Base-by-base conservation (phyloP, 2,797 vertebrate species). In the Notamacropus eugenii region DNA sequence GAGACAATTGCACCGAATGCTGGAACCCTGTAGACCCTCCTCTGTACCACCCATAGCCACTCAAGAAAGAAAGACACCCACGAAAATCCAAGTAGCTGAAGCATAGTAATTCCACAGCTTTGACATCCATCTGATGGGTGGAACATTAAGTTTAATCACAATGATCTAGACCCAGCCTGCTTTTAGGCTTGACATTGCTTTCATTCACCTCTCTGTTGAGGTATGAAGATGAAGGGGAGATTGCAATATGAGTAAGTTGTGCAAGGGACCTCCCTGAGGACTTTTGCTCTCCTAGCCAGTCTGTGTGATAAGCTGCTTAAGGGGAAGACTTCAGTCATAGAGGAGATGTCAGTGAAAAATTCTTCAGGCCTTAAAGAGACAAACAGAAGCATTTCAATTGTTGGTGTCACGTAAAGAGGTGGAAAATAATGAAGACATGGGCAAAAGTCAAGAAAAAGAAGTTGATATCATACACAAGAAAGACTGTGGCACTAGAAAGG, bases 381-480 rank as follows among this genome's bases (percentile, higher is more conserved):
- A 93, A 96, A 94, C 52, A 57, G 91, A 95, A 96, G 96, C 10
- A 90, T 93, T 58, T 29, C 9, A 92, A 50, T 55, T 29, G 19
- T 52, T 95, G 93, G 94, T 96, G 92, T 54, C 94, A 93, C 9
- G 34, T 52, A 40, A 94, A 95, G 91, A 97, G 95, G 92, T 93
- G 92, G 95, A 94, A 93, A 95, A 90, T 90, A 95, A 95, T 87
- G 90, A 96, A 91, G 74, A 95, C n/a, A 93, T 29, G 92, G 90
- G 93, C 93, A 96, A 95, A 96, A 40, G 93, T 96, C 59, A 46
- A 94, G 82, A 87, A 93, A 95, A 96, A 94, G 67, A 40, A 96
- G 91, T 56, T 93, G 1, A n/a, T 58, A 91, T 55, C 29, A 19
- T 22, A 28, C 52, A 34, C 12, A 91, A 96, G 95, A 8, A 54